These are phyloP conservation scores for Anastrepha ludens DNA, from an alignment of 1,140 invertebrate genomes.

Conservation along the genomic window DNA sequence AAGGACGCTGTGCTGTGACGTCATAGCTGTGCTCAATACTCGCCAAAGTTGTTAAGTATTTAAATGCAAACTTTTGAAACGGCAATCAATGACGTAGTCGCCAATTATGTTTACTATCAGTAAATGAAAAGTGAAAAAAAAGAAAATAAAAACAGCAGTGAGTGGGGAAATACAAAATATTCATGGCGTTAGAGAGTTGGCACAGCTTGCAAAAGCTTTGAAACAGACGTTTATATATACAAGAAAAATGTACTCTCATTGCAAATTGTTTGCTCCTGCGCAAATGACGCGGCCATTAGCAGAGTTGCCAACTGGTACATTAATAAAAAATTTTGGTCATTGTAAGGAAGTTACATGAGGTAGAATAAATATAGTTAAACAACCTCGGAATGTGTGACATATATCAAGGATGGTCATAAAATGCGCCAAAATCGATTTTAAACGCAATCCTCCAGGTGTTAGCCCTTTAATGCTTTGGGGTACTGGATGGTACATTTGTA, in stretches of 20 bases:
- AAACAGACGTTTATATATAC: background rate
- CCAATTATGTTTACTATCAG: conserved; percentile 52
- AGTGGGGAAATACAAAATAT: background rate
- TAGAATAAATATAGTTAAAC: too few relatives aligned
- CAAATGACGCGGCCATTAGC: background rate
- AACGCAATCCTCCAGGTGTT: too few relatives aligned
- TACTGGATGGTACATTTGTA: too few relatives aligned
- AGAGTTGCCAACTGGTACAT: background rate
- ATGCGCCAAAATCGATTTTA: too few relatives aligned
- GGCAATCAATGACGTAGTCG: conserved; percentile 48
- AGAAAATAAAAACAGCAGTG: background rate
- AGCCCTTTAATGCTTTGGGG: too few relatives aligned
- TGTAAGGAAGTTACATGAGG: too few relatives aligned
- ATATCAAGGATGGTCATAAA: too few relatives aligned
- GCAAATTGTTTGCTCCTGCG: conserved; percentile 32
- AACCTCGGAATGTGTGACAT: too few relatives aligned
- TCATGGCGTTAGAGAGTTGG: background rate
- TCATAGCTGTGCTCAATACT: conserved; percentile 31
- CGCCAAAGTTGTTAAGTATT: background rate
- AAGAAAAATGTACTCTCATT: background rate
- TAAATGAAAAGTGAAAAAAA: background rate
- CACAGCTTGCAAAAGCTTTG: background rate
- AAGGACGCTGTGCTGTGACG: background rate
- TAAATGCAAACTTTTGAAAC: background rate
- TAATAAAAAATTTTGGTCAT: background rate